Conservation (phyloP, 1,140 invertebrate genomes). For the Anoplophora glabripennis region DNA sequence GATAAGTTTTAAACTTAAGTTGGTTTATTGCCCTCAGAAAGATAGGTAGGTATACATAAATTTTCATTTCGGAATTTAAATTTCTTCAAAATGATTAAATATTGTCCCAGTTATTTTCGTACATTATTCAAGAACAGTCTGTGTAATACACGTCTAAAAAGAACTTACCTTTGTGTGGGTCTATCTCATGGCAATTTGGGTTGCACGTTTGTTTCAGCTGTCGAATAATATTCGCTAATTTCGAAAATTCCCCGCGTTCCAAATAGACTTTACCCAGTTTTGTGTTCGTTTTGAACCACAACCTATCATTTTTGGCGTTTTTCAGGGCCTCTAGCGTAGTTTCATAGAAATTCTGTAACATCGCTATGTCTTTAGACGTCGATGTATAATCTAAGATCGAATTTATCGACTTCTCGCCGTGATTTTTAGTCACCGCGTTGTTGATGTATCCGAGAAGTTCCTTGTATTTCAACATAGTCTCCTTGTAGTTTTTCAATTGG, state of each 20-base stretch:
- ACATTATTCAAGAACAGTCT: too few relatives aligned
- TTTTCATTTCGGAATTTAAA: too few relatives aligned
- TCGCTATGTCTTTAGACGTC: constrained; percentile 96
- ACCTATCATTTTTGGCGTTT: constrained; percentile 95
- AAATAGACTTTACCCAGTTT: constrained; percentile 99
- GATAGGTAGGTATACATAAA: too few relatives aligned
- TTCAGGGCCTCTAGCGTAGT: constrained; percentile 95
- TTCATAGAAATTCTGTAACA: constrained; percentile 99
- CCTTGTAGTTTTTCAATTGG: constrained; percentile 91
- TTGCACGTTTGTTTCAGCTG: constrained; percentile 95
- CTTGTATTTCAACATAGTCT: constrained; percentile 96
- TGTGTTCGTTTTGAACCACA: constrained; percentile 99
- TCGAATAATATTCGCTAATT: constrained; percentile 92
- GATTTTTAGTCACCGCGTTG: constrained; percentile 96
- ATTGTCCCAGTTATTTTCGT: too few relatives aligned
- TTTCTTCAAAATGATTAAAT: too few relatives aligned
- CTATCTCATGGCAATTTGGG: constrained; percentile 97
- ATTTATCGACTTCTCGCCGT: constrained; percentile 99
- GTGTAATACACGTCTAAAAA: neutral
- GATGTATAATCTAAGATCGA: constrained; percentile 99
- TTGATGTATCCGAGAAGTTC: constrained; percentile 92
- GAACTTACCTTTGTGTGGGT: constrained; percentile 91
- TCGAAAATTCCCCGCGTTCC: constrained; percentile 89
- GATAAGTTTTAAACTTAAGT: too few relatives aligned
- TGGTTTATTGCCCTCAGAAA: too few relatives aligned